A percentile compares a stretch with the other conserved stretches of the same genome.
Conservation (phyloP, 1,140 invertebrate species). For the Hetaerina americana region DNA sequence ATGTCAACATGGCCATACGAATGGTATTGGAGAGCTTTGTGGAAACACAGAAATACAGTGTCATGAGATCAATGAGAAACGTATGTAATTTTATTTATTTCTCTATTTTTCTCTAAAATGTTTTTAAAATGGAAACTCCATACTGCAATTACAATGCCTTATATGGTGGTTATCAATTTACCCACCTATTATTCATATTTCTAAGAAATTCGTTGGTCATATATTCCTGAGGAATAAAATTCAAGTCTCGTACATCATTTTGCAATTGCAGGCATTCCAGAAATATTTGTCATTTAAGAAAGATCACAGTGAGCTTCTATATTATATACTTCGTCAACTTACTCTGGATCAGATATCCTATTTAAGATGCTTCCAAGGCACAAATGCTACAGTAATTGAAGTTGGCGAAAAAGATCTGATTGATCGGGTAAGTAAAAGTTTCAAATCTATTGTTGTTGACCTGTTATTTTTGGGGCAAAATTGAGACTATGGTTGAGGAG, state of each 20-base stretch:
- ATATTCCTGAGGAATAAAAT: too few relatives aligned
- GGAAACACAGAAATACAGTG: slow-evolving; percentile 94
- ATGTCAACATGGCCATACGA: slow-evolving; percentile 93
- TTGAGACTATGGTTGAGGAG: not conserved
- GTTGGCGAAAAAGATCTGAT: slow-evolving; percentile 83
- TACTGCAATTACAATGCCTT: too few relatives aligned
- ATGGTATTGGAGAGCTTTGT: slow-evolving; percentile 98
- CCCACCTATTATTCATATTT: too few relatives aligned
- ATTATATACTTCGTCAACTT: slow-evolving; percentile 89
- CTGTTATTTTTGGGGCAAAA: not conserved
- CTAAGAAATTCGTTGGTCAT: too few relatives aligned
- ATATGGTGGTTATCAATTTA: too few relatives aligned
- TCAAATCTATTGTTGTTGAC: not conserved
- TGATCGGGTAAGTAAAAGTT: slow-evolving; percentile 49
- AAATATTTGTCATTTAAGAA: slow-evolving; percentile 88
- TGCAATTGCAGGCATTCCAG: slow-evolving; percentile 67
- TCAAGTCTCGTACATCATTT: too few relatives aligned
- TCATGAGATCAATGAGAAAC: slow-evolving; percentile 91
- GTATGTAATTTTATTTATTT: slow-evolving; percentile 33
- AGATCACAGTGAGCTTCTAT: slow-evolving; percentile 90
- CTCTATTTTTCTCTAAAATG: slow-evolving; percentile 29
- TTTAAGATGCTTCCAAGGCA: slow-evolving; percentile 65
- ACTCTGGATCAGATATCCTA: slow-evolving; percentile 83
- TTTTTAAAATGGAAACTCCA: slow-evolving; percentile 36
- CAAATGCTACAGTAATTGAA: slow-evolving; percentile 61